Base-by-base conservation (phyloP, 2,888 invertebrate genomes). In the Carabus problematicus region DNA sequence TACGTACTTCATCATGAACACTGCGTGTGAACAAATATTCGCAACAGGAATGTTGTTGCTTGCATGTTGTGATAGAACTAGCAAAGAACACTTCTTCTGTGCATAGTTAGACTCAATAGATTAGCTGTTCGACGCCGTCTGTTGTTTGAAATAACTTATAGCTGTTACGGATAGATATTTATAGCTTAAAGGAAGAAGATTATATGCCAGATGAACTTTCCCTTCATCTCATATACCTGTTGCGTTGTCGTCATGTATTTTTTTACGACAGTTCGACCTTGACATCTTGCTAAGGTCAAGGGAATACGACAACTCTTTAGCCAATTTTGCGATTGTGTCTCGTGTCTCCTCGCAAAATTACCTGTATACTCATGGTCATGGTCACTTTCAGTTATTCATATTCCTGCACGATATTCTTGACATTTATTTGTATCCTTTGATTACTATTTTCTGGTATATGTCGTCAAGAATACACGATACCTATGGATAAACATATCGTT, bases 161-260 rank as follows among this genome's bases (percentile, higher is more conserved):
- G 29, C 6, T 29, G 2, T 29, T 29, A 29, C 29, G 29, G 6
- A 2, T 29, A 29, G 29, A 29, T 29, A 29, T 29, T 29, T 29
- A 29, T 29, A 29, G 29, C 29, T 29, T 29, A 29, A 29, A 29
- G 29, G 29, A 29, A 29, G 29, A 29, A 29, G 29, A 29, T 29
- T 29, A 29, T 29, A 3, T 29, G 29, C 40, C 11, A n/a, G 56
- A 11, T 66, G 66, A 66, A 66, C 66, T 66, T 66, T 66, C 66
- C 58, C 54, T 56, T 56, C 66, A 3, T 29, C 29, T 29, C 29
- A 2, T 43, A 49, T 66, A 66, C 66, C 66, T 66, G 66, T 66
- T 66, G 66, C 66, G 66, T 66, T 66, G 66, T 64, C 63, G 63
- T 56, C 59, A 66, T 58, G 66, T 66, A 58, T 66, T 66, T 66